Base-by-base conservation (phyloP, 2,113 vertebrate species). In the Sula dactylatra region DNA sequence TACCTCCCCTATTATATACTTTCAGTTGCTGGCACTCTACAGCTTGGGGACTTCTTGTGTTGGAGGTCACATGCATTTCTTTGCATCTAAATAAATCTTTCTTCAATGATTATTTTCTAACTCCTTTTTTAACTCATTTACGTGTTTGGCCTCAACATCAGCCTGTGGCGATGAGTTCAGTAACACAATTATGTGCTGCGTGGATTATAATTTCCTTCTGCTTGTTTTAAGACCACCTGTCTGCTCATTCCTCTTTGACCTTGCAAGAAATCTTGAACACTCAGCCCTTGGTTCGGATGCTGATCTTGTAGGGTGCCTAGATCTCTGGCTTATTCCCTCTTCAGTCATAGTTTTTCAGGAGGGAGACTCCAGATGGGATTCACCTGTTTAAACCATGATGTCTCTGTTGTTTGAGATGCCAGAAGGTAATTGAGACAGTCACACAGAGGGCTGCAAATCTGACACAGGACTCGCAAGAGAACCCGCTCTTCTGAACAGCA, bases 191-290 rank as follows among this genome's bases (percentile, higher is more conserved):
- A 82, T 19, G 54, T 77, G 21, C 87, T 94, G 25, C 52, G 73
- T 61, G 52, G 70, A 80, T 26, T 58, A 34, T 86, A 90, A 96
- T 92, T 95, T 72, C 87, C 92, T 96, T 93, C 90, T 96, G 95
- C 77, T 86, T 73, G 16, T 55, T 90, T 73, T 62, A 86, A 89
- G 65, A 79, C 93, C 71, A 92, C 83, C 94, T 89, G 86, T 89
- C 80, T 86, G 44, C 36, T 96, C 4, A 0, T 65, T 82, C 61
- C 17, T 89, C 31, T 47, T 69, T 89, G 84, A 76, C 94, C 84
- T 93, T 94, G 93, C 44, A 87, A 93, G 78, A 72, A 72, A 31
- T 82, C 61, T 76, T 59, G 47, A 91, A 47, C 27, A 17, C 36
- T 40, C 24, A 11, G n/a, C 55, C 76, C 54, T 77, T 69, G 8